Percentiles rank a stretch among this genome's conserved stretches.
These are phyloP conservation scores for Polymixis lichenea DNA, from an alignment of 2,888 invertebrate species.

Conservation along the genomic window DNA sequence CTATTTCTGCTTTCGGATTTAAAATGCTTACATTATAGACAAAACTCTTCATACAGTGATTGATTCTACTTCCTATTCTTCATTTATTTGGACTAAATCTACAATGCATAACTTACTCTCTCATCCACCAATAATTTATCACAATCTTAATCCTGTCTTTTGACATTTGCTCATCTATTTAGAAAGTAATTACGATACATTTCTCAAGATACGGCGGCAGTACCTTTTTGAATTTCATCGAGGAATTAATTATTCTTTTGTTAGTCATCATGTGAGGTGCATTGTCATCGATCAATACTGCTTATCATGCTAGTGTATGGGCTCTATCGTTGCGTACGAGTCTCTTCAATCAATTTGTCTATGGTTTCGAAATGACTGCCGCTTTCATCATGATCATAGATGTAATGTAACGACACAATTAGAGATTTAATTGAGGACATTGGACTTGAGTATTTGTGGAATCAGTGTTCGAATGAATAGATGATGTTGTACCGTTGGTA, in stretches of 20 bases:
- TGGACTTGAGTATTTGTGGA: conserved; percentile 43
- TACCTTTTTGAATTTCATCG: conserved; percentile 82
- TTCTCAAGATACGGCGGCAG: conserved; percentile 73
- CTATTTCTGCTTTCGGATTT: not conserved
- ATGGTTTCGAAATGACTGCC: conserved; percentile 78
- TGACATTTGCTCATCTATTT: conserved; percentile 66
- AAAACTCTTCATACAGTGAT: not conserved
- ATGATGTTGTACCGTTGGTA: conserved; percentile 6
- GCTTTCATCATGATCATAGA: conserved; percentile 79
- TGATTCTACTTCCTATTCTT: not conserved
- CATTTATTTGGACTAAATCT: conserved; percentile 9
- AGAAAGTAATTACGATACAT: conserved; percentile 75
- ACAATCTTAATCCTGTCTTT: conserved; percentile 51
- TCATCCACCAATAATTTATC: conserved; percentile 34
- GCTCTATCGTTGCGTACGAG: conserved; percentile 74
- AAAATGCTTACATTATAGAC: not conserved
- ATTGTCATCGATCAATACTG: conserved; percentile 86
- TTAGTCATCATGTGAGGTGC: conserved; percentile 79
- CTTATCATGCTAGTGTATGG: conserved; percentile 83
- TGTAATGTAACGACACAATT: conserved; percentile 60
- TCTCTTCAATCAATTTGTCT: conserved; percentile 85
- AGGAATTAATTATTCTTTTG: conserved; percentile 88
- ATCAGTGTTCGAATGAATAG: conserved; percentile 20
- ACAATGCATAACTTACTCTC: not conserved
- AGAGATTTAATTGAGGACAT: conserved; percentile 55